Base-by-base conservation (phyloP, 2,797 vertebrate species). In the Myotis pilosus region DNA sequence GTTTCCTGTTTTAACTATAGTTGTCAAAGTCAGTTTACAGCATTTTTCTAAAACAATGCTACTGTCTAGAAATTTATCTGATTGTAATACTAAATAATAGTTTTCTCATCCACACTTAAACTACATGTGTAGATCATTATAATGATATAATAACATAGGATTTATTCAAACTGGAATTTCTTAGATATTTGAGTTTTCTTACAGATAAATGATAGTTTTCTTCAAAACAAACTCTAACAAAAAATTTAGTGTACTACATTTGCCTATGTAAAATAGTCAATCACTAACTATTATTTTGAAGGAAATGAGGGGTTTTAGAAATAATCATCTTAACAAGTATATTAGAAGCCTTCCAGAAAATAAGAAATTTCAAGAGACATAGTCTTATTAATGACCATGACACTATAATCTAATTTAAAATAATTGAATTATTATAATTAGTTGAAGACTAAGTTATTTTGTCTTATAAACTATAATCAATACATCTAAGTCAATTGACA, bases 401-500 rank as follows among this genome's bases (percentile, higher is more conserved):
- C n/a, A 89, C 64, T 94, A 92, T 95, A 98, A 97, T 96, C 88
- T 92, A 96, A 96, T 98, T 85, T 97, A 95, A 98, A 96, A 95
- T 94, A 96, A 96, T 62, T 86, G 87, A 97, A 93, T 97, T 96
- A 97, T 93, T 96, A 94, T 28, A 87, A 86, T 97, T 94, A 98
- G 92, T 79, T 97, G 92, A 96, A 94, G 60, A 96, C 89, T 94
- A 78, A 84, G 94, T 90, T 78, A 98, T 97, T 98, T 97, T 96
- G 28, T 96, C 49, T 96, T 81, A 96, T 95, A 97, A 97, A 96
- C 87, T 38, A 44, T 96, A 97, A 98, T 97, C 82, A 89, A 97
- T 78, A 96, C 72, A 98, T 97, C 87, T 17, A 97, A 98, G 95
- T 82, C 95, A 97, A 95, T 97, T 97, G 97, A 91, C 96, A 96